These are phyloP conservation scores for Poeciliopsis turrubarensis DNA, from an alignment of 2,113 vertebrate species.

Conservation along the genomic window DNA sequence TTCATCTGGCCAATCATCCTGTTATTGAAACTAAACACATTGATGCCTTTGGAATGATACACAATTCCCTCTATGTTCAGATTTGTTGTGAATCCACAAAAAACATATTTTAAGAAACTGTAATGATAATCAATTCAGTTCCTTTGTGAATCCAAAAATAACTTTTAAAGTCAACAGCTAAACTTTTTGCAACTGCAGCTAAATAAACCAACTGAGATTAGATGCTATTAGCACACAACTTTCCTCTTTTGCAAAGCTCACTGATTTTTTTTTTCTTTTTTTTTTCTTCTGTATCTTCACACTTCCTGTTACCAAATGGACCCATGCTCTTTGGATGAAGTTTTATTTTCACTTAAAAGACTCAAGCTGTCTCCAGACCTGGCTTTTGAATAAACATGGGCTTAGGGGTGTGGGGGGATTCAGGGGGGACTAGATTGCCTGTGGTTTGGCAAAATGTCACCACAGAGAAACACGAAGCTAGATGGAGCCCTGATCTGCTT, in stretches of 20 bases:
- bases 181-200: constrained; percentile 29
- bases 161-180: constrained; percentile 48
- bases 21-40: background rate
- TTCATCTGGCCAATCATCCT: too few relatives aligned
- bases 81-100: constrained; percentile 1
- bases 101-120: constrained; percentile 3
- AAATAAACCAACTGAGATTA: constrained; percentile 49
- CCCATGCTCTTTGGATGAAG: constrained; percentile 18
- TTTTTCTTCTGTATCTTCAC: background rate
- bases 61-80: background rate
- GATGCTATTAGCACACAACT: constrained; percentile 29
- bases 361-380: constrained; percentile 25
- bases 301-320: constrained; percentile 13
- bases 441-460: constrained; percentile 74
- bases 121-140: constrained; percentile 52
- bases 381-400: constrained; percentile 67
- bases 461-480: constrained; percentile 40
- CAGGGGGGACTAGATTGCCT: constrained; percentile 53
- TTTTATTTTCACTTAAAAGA: constrained; percentile 11
- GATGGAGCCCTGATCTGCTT: constrained; percentile 63
- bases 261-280: constrained; percentile 11
- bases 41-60: background rate
- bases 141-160: constrained; percentile 55
- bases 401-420: constrained; percentile 42
- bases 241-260: constrained; percentile 1